phyloP scores from a whole-genome alignment of 64 coral and sea anemone genomes.

The Pachyseris speciosa region DNA sequence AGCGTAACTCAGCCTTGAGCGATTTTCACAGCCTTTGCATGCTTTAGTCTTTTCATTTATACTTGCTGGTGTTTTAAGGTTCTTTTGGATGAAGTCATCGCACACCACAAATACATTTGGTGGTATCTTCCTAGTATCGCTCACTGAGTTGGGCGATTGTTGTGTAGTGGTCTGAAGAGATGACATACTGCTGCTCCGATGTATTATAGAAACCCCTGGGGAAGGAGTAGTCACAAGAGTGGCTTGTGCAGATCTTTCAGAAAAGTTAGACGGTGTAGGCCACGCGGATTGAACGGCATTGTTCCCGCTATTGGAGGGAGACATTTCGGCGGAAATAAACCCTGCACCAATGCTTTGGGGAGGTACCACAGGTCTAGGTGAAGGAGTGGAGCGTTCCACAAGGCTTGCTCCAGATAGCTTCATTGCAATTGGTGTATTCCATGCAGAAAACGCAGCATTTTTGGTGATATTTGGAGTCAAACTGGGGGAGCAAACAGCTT shows the following conservation, averaged over 20 bases:
- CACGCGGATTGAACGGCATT: not conserved
- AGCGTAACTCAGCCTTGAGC: slow-evolving; percentile 12
- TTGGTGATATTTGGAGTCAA: not conserved
- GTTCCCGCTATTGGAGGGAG: not conserved
- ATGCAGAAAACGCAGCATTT: not conserved
- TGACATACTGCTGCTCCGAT: not conserved
- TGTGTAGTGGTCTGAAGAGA: not conserved
- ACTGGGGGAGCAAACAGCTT: not conserved
- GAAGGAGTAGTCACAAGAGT: not conserved
- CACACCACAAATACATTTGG: not conserved
- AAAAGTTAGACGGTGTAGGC: not conserved
- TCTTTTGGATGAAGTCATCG: slow-evolving; percentile 8
- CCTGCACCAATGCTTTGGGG: not conserved
- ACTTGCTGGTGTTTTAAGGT: not conserved
- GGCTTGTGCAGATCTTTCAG: not conserved
- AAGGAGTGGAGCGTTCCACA: not conserved
- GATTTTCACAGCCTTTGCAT: slow-evolving; percentile 25
- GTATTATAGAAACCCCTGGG: not conserved
- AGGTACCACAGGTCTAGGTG: not conserved
- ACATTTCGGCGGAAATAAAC: not conserved
- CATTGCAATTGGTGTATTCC: not conserved
- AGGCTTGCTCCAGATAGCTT: too few relatives aligned
- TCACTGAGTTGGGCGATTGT: not conserved
- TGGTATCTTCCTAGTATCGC: not conserved
- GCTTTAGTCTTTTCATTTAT: not conserved